Evolutionary conservation across 2,113 vertebrate species (phyloP), one percentile per base, ranked within the genome.

Genomic region (Jaculus jaculus): DNA sequence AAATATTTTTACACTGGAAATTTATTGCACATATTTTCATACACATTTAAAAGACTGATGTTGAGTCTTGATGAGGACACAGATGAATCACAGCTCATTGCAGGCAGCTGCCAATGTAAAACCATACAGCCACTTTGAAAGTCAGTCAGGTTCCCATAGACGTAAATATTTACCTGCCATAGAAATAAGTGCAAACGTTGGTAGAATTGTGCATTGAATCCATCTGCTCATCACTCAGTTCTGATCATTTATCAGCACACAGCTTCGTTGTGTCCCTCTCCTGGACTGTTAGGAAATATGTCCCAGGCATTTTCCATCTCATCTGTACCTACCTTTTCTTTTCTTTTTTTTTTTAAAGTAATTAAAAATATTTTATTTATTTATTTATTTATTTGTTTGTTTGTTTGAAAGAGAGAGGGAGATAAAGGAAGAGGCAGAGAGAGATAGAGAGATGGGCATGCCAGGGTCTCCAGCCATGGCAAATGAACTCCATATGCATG

Each of bases 291-390:
- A 16, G 13, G 26, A 84, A 93, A 24, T 16, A 1, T 4, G 3
- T 78, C 30, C 66, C 86, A 82, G 69, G 84, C 23, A 47, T 37
- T 84, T 87, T 75, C 58, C 34, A 87, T 84, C 90, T 90, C 26
- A 42, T 60, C 71, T 81, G 2, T 61, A 79, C 54, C 69, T 63
- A 51, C 26, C 58, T 72, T 66, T 89, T 71, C 72, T 91, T 80
- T 7, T 28, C 8, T 47, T 47, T 8, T 47, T 47, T 47, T 47
- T 47, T 47, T 47, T 47, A 47, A 47, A 47, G 42, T 47, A 47
- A 47, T 47, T 47, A 47, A 47, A 47, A 47, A 47, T 47, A 47
- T 47, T 47, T 47, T 47, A 47, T 47, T 47, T 47, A 47, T 47
- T 47, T 47, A 47, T 47, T 47, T 47, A 47, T 47, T 47, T 47